Evolutionary conservation across 2,888 invertebrate genomes (phyloP).

Genomic region (Agrotis puta): DNA sequence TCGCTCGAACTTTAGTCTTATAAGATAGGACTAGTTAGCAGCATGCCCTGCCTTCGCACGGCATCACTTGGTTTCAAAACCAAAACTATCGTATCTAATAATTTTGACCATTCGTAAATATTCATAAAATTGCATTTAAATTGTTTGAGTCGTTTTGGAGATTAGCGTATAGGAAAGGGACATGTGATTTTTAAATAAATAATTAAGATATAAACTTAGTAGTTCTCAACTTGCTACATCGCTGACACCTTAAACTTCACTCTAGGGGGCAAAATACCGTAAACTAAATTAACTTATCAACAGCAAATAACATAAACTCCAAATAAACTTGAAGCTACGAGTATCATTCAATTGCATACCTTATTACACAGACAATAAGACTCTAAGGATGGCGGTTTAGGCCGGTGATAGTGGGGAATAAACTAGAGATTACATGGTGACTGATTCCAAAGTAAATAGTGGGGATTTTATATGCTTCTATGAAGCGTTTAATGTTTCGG

Average conservation of each 20-base stretch:
- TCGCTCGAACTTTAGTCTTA: neutral
- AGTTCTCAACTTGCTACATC: slow-evolving; percentile 4
- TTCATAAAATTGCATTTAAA: too few relatives aligned
- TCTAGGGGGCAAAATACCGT: slow-evolving; percentile 65
- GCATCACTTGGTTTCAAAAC: too few relatives aligned
- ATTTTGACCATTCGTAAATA: too few relatives aligned
- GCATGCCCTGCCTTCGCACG: too few relatives aligned
- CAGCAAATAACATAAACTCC: slow-evolving; percentile 70
- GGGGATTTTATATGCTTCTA: slow-evolving; percentile 50
- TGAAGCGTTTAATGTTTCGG: slow-evolving; percentile 23
- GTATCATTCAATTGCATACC: slow-evolving; percentile 27
- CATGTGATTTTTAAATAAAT: too few relatives aligned
- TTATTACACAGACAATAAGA: slow-evolving; percentile 23
- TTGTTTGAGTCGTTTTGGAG: too few relatives aligned
- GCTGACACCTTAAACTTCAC: slow-evolving; percentile 29
- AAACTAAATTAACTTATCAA: slow-evolving; percentile 79
- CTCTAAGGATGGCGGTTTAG: neutral
- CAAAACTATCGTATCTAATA: too few relatives aligned
- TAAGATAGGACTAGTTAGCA: too few relatives aligned
- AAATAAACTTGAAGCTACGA: slow-evolving; percentile 1
- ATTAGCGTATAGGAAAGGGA: too few relatives aligned
- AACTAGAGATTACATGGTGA: slow-evolving; percentile 69
- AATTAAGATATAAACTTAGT: neutral
- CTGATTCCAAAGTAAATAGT: slow-evolving; percentile 74
- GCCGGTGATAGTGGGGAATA: slow-evolving; percentile 63